Base-by-base conservation (phyloP, 2,113 vertebrate genomes). In the Athene cunicularia region DNA sequence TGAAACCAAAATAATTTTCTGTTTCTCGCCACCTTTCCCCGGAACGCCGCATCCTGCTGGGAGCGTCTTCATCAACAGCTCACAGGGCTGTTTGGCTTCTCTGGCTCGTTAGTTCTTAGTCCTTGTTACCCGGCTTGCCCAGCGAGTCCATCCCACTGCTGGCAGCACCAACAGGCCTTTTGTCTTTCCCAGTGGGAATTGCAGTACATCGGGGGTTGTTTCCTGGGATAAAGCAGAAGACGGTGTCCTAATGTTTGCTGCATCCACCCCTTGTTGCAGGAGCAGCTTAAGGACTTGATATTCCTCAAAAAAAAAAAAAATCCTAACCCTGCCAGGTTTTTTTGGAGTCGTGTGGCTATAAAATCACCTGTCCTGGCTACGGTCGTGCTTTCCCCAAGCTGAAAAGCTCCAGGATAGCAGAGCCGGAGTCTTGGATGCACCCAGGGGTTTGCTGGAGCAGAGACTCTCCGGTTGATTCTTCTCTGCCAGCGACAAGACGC, bases 241-340 rank as follows among this genome's bases (percentile, higher is more conserved):
- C 3, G 6, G 11, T 0, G 2, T 35, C 43, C 33, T 16, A 24
- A 28, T 8, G 4, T 35, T 45, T n/a, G n/a, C 52, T 7, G 21
- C 24, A 3, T 28, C 60, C 1, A 6, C 66, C 33, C 22, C 28
- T 70, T 6, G 4, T 72, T 4, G 43, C 33, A 16, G 28, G 33
- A 16, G 30, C 4, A 5, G n/a, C 35, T 88, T 15, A 30, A 30
- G n/a, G 52, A 33, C 39, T 33, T 9, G 6, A 7, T 9, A 14
- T 22, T 26, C 39, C 27, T 47, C 32, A 9, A 21, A 47, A 47
- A 47, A 47, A 47, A 47, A 45, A 18, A 45, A 45, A 20, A 20
- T 56, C 41, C 58, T 28, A 6, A 35, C 12, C 45, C 52, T 8
- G 8, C 0, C 3, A 20, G 70, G 45, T 33, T 66, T 59, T 50